Evolutionary conservation across 2,797 vertebrate species (phyloP), one percentile per base, ranked within the genome.

Genomic region (Oryzias sinensis): DNA sequence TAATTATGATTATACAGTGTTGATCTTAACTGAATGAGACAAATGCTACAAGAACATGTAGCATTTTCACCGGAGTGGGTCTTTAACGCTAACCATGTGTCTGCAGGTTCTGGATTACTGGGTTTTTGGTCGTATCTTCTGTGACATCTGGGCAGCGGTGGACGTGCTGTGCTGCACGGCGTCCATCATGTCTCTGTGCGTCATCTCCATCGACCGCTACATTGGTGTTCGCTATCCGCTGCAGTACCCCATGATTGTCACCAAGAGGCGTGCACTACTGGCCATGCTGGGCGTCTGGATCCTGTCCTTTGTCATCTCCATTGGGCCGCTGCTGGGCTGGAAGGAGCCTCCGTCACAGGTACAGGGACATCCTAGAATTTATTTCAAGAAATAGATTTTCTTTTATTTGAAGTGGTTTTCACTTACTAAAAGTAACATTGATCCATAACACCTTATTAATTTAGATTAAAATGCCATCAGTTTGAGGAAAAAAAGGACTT

Each of bases 141-240:
- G 96, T 15, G 95, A 98, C 79, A 93, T 98, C 70, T 98, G 96
- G 96, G 96, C 96, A 0, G 96, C 96, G 0, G 93, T 98, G 79
- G 96, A 98, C 18, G 96, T 98, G 27, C 83, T 98, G 50, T 98
- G 96, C 85, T 98, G 96, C 81, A 96, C 96, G 0, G 96, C 96
- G 9, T 98, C 96, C 70, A 98, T 98, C 71, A 89, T 97, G 86
- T 97, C 95, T 44, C 90, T 98, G 49, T 98, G 96, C 41, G 94
- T 92, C 57, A 98, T 98, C 70, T 98, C 96, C 79, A 96, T 98
- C 3, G 96, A 98, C 71, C 93, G 96, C 1, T 98, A 98, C 74
- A 93, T 98, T 1, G 96, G 96, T 0, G 96, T 98, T 0, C 92
- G 95, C 15, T 94, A 95, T 77, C 95, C 96, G 2, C 91, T 98